Percentiles rank a stretch among this genome's conserved stretches.
phyloP scores from a whole-genome alignment of 2,888 invertebrate genomes.

The Lagria hirta region DNA sequence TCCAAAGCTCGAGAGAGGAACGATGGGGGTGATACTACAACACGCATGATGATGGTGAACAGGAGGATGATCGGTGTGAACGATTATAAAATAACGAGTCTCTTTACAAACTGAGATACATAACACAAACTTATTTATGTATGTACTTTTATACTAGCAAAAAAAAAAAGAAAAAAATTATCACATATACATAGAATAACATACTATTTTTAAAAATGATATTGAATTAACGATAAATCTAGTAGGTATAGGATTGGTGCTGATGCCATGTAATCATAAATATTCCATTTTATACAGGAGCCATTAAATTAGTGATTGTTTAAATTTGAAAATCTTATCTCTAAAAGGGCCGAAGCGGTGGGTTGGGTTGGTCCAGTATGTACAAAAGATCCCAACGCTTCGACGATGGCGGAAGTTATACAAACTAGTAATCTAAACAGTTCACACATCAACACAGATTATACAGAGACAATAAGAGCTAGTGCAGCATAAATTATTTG shows the following conservation, averaged over 20 bases:
- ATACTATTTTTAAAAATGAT: slow-evolving; percentile 41
- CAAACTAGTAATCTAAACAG: too few species aligned
- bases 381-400: slow-evolving; percentile 47
- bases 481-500: slow-evolving; percentile 54
- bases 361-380: slow-evolving; percentile 52
- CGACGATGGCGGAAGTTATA: slow-evolving; percentile 52
- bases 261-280: slow-evolving; percentile 49
- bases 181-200: slow-evolving; percentile 53
- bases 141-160: slow-evolving; percentile 55
- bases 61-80: slow-evolving; percentile 32
- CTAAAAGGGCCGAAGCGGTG: slow-evolving; percentile 13
- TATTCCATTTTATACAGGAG: slow-evolving; percentile 45
- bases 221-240: slow-evolving; percentile 48
- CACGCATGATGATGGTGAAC: slow-evolving; percentile 28
- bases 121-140: slow-evolving; percentile 54
- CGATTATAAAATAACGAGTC: slow-evolving; percentile 44
- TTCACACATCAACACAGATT: slow-evolving; percentile 44
- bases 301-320: slow-evolving; percentile 59
- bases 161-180: slow-evolving; percentile 57
- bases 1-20: slow-evolving; percentile 45
- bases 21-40: slow-evolving; percentile 37
- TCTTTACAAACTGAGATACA: slow-evolving; percentile 56
- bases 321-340: slow-evolving; percentile 53
- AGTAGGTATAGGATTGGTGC: slow-evolving; percentile 54
- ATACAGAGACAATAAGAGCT: slow-evolving; percentile 35